phyloP scores from a whole-genome alignment of 2,888 invertebrate species.

The Pterobdella sp. region DNA sequence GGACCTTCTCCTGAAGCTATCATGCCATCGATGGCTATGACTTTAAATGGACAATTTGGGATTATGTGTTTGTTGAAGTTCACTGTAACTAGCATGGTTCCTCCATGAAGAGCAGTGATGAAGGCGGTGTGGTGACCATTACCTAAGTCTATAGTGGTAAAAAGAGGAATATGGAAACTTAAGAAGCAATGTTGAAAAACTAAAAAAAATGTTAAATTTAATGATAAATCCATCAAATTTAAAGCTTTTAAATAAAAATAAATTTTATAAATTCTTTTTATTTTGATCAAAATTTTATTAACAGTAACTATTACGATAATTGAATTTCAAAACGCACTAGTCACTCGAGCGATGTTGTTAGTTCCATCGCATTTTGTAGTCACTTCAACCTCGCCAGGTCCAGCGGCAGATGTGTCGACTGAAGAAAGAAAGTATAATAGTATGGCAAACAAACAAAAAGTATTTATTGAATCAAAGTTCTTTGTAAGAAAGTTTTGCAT shows the following conservation, averaged over 20 bases:
- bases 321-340: too few species aligned
- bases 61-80: slow-evolving; percentile 90
- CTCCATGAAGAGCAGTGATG: slow-evolving; percentile 89
- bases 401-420: slow-evolving; percentile 89
- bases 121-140: slow-evolving; percentile 74
- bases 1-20: slow-evolving; percentile 50
- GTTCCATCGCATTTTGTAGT: slow-evolving; percentile 90
- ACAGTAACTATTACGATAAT: too few species aligned
- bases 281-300: too few species aligned
- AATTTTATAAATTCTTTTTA: too few species aligned
- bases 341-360: slow-evolving; percentile 97
- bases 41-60: slow-evolving; percentile 54
- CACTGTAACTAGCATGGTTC: slow-evolving; percentile 81
- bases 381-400: slow-evolving; percentile 92
- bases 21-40: slow-evolving; percentile 41
- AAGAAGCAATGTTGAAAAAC: too few species aligned
- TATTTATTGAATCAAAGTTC: too few species aligned
- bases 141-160: not conserved
- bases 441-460: too few species aligned
- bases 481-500: too few species aligned
- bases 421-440: too few species aligned
- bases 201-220: too few species aligned
- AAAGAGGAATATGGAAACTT: not conserved
- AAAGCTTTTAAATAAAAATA: too few species aligned
- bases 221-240: too few species aligned